Base-by-base conservation (phyloP, 2,113 vertebrate species). In the Haemorhous mexicanus region DNA sequence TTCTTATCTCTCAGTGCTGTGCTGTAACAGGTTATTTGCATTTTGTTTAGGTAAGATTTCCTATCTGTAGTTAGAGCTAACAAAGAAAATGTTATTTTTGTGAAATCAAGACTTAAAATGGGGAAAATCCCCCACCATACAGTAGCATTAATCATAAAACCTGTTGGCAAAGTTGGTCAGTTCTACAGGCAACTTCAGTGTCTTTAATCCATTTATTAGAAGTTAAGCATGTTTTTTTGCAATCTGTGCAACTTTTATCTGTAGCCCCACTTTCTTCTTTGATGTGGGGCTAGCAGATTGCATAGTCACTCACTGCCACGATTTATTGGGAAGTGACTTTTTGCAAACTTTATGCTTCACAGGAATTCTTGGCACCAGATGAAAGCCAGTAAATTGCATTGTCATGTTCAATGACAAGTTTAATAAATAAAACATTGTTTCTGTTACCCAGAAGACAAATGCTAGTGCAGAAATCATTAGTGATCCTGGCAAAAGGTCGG, bases 381-480 rank as follows among this genome's bases (percentile, higher is more conserved):
- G 72, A 97, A 96, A 98, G 96, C 69, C 35, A 28, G 49, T 93
- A 94, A 96, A 82, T 93, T 90, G 86, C 90, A 89, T 94, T 96
- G 97, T 97, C 93, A 39, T 94, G 68, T 81, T 94, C 93, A 95
- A 13, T 97, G 96, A 94, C 80, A 94, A 95, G 80, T 89, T 94
- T 89, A 94, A 94, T 93, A 95, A 96, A 97, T 97, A 97, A 95
- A 95, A 85, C 80, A 66, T 96, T 78, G 84, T 94, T 85, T 91
- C 94, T 96, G 28, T 94, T 94, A 87, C 59, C 91, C 87, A 53
- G 85, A 96, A 97, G 96, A 91, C 90, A 94, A 94, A 95, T 80
- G 21, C 46, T 41, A 59, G 84, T 37, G 64, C 74, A 95, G 91
- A 73, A 95, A 73, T 88, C 21, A 4, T 85, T 73, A 82, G 77